These are phyloP conservation scores for Falco columbarius DNA, from an alignment of 2,797 vertebrate genomes.

Conservation along the genomic window DNA sequence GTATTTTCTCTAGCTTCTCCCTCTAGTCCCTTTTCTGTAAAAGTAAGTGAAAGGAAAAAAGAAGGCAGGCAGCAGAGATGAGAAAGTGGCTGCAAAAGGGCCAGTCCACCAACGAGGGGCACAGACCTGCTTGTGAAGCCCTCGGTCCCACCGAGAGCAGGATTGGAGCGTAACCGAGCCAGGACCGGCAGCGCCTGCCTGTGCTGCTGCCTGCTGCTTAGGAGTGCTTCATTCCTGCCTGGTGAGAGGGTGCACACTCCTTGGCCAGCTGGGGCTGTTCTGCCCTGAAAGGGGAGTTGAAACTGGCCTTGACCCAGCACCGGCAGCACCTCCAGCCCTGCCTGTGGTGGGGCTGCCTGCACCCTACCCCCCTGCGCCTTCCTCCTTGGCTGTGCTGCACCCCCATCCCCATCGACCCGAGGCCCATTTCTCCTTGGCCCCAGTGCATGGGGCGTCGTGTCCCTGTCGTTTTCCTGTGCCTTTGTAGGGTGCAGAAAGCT, in stretches of 20 bases:
- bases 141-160: accelerated
- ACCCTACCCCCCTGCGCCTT: background rate
- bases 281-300: background rate
- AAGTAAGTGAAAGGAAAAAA: background rate
- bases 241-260: accelerated
- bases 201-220: background rate
- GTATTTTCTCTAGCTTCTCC: constrained; percentile 4
- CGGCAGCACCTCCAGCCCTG: background rate
- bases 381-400: background rate
- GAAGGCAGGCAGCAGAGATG: background rate
- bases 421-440: background rate
- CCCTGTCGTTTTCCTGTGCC: accelerated
- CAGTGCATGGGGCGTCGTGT: accelerated
- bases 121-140: background rate
- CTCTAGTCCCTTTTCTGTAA: background rate
- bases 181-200: background rate
- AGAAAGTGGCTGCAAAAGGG: background rate
- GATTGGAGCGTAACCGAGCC: background rate
- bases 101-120: background rate
- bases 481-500: background rate
- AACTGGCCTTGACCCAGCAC: background rate
- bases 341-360: background rate
- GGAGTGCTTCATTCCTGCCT: background rate
- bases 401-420: accelerated
- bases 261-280: background rate